Evolutionary conservation across 2,888 invertebrate genomes (phyloP), one percentile per base, ranked within the genome.

Genomic region (Calephelis perditalis): DNA sequence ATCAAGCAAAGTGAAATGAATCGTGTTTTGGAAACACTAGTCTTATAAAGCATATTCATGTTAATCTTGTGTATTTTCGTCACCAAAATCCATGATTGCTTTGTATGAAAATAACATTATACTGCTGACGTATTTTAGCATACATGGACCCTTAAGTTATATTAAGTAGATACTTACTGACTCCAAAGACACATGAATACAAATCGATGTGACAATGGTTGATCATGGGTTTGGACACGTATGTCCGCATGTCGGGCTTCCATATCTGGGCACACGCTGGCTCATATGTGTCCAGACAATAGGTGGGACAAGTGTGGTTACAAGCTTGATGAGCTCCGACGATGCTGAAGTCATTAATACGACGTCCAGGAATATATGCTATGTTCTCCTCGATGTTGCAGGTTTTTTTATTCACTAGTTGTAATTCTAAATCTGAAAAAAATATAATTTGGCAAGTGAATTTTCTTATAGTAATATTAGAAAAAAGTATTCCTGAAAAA

Each of bases 151-250:
- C 26, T 26, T 26, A 26, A 26, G 26, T 26, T 26, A 0, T 26
- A 26, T 15, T 40, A 40, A 40, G 1, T 40, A 40, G 40, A 47
- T 66, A 84, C 84, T 85, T 71, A 89, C 88, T 86, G 37, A 79
- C 69, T 44, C 82, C 84, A 45, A 77, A 60, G 9, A 79, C 74
- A 66, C 88, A 89, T 2, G 88, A 89, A 49, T 76, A 78, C 70
- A 88, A 65, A 59, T 89, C 88, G n/a, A 87, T 77, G 64, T 89
- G 88, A 62, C 88, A 89, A 63, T 89, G 88, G 65, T 89, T 89
- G 57, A 89, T 72, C 82, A 88, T 86, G 0, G 80, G 70, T 40
- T 75, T 73, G 49, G 63, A 69, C 0, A 45, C 68, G 46, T 62
- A 76, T 0, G 56, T 54, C 6, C 57, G 44, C 71, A 68, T 73